Evolutionary conservation across 2,113 vertebrate genomes (phyloP).

Genomic region (human (Homo sapiens)): DNA sequence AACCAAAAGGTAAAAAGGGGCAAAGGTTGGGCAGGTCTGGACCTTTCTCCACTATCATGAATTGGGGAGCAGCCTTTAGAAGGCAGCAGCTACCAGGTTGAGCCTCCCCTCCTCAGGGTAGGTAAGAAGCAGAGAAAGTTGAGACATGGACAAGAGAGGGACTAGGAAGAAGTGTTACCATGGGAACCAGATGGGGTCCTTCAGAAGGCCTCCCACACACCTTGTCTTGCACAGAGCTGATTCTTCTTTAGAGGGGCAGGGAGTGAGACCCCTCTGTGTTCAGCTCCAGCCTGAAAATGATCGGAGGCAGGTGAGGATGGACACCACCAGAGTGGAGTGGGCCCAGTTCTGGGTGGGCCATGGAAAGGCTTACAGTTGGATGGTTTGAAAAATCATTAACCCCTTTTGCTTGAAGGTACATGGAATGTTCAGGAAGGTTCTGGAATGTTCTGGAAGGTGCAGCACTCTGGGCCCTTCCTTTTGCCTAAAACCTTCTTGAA

Average conservation of each 20-base stretch:
- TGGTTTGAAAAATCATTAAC: background rate
- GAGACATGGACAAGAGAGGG: background rate
- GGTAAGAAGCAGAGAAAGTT: background rate
- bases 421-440: constrained; percentile 29
- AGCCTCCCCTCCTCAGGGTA: background rate
- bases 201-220: background rate
- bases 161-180: background rate
- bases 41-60: background rate
- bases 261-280: background rate
- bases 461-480: background rate
- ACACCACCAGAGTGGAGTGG: background rate
- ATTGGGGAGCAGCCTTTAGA: background rate
- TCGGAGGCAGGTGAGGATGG: background rate
- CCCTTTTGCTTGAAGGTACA: background rate
- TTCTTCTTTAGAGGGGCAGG: background rate
- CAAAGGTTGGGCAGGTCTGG: background rate
- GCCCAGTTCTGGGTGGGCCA: background rate
- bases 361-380: background rate
- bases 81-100: background rate
- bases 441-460: constrained; percentile 6
- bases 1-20: background rate
- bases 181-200: background rate
- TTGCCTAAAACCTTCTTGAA: background rate
- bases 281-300: background rate
- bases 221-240: background rate